Conservation (phyloP, 1,140 invertebrate species). For the Bradynema listronoti region DNA sequence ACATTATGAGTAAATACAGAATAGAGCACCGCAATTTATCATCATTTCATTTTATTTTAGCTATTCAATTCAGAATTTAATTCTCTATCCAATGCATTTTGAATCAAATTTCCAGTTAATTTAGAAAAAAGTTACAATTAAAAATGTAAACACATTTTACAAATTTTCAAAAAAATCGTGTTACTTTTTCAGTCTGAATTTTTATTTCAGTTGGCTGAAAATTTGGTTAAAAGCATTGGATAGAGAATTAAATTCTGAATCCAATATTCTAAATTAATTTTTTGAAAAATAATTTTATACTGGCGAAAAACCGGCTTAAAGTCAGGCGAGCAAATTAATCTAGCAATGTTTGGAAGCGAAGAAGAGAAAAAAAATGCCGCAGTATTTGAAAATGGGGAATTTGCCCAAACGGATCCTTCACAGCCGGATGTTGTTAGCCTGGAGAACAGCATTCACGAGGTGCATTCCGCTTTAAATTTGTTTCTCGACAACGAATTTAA, state of each 20-base stretch:
- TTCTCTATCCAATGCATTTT: too few species aligned
- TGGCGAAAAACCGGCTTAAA: background rate
- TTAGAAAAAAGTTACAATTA: too few species aligned
- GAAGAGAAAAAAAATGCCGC: background rate
- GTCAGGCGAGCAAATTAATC: background rate
- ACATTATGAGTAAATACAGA: too few species aligned
- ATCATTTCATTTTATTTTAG: too few species aligned
- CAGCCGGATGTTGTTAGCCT: too few species aligned
- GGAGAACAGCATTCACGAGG: constrained; percentile 66
- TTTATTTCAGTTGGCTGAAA: background rate
- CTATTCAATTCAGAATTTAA: too few species aligned
- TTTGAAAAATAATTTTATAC: background rate
- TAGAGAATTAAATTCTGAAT: too few species aligned
- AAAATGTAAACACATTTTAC: too few species aligned
- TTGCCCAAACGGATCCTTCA: background rate
- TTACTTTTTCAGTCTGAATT: background rate
- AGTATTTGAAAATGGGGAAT: background rate
- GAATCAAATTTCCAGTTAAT: too few species aligned
- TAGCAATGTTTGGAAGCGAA: background rate
- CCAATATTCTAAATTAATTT: background rate
- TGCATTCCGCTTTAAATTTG: constrained; percentile 68
- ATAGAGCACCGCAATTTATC: too few species aligned
- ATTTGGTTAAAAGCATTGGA: too few species aligned
- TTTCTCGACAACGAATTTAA: constrained; percentile 82
- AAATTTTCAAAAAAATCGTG: background rate